Conservation (phyloP, 1,140 invertebrate genomes). For the Panagrolaimus sp. region DNA sequence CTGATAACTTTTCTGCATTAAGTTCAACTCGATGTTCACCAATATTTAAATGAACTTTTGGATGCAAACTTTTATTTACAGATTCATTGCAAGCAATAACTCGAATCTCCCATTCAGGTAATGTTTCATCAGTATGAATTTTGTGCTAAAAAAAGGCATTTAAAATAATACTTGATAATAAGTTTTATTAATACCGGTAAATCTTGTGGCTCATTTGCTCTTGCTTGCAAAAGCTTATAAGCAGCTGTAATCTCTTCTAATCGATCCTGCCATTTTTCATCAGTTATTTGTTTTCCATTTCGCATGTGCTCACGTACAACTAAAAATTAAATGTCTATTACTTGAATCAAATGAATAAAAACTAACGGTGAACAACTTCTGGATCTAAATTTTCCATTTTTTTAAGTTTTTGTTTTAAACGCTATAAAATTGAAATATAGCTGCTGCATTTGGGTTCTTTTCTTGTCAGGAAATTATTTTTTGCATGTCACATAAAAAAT, state of each 20-base stretch:
- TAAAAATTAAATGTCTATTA: background rate
- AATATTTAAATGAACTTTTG: slow-evolving; percentile 4
- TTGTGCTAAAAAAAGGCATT: background rate
- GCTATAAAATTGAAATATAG: no score
- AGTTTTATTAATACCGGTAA: background rate
- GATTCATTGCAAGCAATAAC: slow-evolving; percentile 11
- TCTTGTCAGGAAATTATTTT: no score
- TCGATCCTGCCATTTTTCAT: background rate
- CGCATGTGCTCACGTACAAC: background rate
- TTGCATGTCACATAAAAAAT: no score
- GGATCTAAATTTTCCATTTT: no score
- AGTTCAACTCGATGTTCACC: slow-evolving; percentile 8
- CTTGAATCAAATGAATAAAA: no score
- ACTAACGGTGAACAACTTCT: no score
- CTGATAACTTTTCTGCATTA: background rate
- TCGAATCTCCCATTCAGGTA: slow-evolving; percentile 1
- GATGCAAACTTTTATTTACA: slow-evolving; percentile 10
- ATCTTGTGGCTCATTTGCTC: background rate
- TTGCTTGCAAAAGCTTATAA: slow-evolving; percentile 1
- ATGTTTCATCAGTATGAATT: background rate
- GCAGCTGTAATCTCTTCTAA: slow-evolving; percentile 1
- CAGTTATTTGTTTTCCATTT: slow-evolving; percentile 4
- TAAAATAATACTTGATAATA: no score
- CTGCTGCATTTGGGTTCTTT: no score
- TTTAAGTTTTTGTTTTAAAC: no score